phyloP scores from a whole-genome alignment of 2,888 invertebrate genomes.

The Poecilus cupreus region DNA sequence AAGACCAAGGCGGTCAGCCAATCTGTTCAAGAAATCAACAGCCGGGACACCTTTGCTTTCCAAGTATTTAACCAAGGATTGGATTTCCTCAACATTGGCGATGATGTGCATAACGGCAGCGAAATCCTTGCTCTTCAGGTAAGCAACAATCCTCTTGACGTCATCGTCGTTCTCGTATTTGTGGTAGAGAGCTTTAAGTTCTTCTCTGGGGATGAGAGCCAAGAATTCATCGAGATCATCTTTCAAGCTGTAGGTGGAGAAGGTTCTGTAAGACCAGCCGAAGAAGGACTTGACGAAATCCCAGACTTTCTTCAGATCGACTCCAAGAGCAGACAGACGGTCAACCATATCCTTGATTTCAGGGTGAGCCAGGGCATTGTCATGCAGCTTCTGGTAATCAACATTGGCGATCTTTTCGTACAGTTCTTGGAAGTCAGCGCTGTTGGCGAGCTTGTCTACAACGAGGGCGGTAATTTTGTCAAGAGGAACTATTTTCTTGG shows the following conservation, averaged over 20 bases:
- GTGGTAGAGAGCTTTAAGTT: conserved; percentile 58
- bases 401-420: conserved; percentile 63
- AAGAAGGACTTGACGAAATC: conserved; percentile 38
- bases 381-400: conserved; percentile 63
- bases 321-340: conserved; percentile 5
- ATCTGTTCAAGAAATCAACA: conserved; percentile 31
- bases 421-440: conserved; percentile 64
- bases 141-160: conserved; percentile 61
- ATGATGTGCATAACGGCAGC: conserved; percentile 55
- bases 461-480: conserved; percentile 44
- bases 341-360: conserved; percentile 62
- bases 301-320: conserved; percentile 3
- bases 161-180: conserved; percentile 61
- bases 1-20: conserved; percentile 45
- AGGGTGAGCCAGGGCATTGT: conserved; percentile 63
- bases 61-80: conserved; percentile 58
- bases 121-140: conserved; percentile 61
- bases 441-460: conserved; percentile 49
- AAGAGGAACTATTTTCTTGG: conserved; percentile 16
- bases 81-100: conserved; percentile 61
- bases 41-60: conserved; percentile 35
- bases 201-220: conserved; percentile 56
- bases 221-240: conserved; percentile 60
- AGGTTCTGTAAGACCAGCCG: background rate
- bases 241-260: background rate